Base-by-base conservation (phyloP, 1,140 invertebrate species). In the Armadillidium nasatum region DNA sequence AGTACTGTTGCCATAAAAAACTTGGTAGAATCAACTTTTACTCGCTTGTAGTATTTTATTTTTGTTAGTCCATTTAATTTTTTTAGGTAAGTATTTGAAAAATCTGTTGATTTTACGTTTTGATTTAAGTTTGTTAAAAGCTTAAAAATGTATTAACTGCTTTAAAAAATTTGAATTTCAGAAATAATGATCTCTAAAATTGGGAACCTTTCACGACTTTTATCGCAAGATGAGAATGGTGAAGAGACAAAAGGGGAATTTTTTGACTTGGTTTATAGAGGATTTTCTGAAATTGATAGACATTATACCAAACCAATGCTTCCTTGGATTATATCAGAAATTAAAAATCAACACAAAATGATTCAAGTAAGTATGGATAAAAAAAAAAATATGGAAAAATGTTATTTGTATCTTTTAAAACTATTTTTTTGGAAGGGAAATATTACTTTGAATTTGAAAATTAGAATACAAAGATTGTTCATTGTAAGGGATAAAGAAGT, bases 281-380 rank as follows among this genome's bases (percentile, higher is more conserved):
- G 79, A 0, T 77, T 70, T 45, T 74, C 79, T 50, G 79, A 80
- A 72, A 75, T 80, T 15, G 79, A 80, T 74, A 73, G 79, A 19
- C 79, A 80, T 54, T 80, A 80, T 70, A 78, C 79, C 19, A 80
- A 80, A 60, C 73, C 79, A 23, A 80, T 80, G 79, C 23, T 80
- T 10, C 79, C 79, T 11, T 80, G 79, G 79, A 80, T 80, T 46
- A 80, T 80, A 54, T 75, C 79, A 4, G 79, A 80, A 71, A 80
- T 80, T 33, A 80, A 80, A 54, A 80, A 80, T 67, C 79, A 76
- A 44, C 74, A 78, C 10, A 80, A 80, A 60, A 69, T 73, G 68
- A 68, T 74, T 44, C 54, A 80, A 44, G 79, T 80, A 69, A 71
- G 79, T 44, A 3, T 33, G 6, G 33, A 73, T 15, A 19, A 13